Percentiles rank a stretch among this genome's conserved stretches.
phyloP scores from a whole-genome alignment of 2,888 invertebrate genomes.

The Halictus quadricinctus region DNA sequence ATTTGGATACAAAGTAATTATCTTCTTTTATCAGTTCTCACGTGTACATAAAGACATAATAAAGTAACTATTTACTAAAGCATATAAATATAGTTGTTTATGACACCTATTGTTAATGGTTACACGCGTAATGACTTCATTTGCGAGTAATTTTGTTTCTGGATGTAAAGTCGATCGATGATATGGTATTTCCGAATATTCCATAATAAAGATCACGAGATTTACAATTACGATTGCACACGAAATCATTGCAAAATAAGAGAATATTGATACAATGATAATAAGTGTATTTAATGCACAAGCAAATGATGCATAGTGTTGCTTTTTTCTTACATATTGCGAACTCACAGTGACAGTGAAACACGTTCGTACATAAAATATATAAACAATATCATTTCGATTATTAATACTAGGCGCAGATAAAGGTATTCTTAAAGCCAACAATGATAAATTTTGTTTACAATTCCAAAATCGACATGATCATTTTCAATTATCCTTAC shows the following conservation, averaged over 20 bases:
- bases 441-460: conserved; percentile 57
- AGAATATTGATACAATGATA: conserved; percentile 27
- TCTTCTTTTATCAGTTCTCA: conserved; percentile 45
- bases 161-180: background rate
- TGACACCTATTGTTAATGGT: conserved; percentile 44
- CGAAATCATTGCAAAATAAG: conserved; percentile 28
- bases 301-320: conserved; percentile 41
- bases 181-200: conserved; percentile 8
- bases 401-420: conserved; percentile 51
- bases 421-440: conserved; percentile 57
- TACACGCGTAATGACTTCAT: background rate
- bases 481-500: conserved; percentile 23
- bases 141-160: background rate
- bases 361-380: conserved; percentile 36
- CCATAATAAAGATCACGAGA: conserved; percentile 18
- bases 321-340: conserved; percentile 26
- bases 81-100: conserved; percentile 58
- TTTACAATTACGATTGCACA: conserved; percentile 21
- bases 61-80: conserved; percentile 67
- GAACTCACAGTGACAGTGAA: conserved; percentile 25
- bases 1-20: conserved; percentile 24
- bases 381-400: conserved; percentile 34
- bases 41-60: conserved; percentile 64
- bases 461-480: conserved; percentile 35
- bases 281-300: conserved; percentile 37